These are phyloP conservation scores for Dicentrarchus labrax DNA, from an alignment of 2,113 vertebrate genomes.

Conservation along the genomic window DNA sequence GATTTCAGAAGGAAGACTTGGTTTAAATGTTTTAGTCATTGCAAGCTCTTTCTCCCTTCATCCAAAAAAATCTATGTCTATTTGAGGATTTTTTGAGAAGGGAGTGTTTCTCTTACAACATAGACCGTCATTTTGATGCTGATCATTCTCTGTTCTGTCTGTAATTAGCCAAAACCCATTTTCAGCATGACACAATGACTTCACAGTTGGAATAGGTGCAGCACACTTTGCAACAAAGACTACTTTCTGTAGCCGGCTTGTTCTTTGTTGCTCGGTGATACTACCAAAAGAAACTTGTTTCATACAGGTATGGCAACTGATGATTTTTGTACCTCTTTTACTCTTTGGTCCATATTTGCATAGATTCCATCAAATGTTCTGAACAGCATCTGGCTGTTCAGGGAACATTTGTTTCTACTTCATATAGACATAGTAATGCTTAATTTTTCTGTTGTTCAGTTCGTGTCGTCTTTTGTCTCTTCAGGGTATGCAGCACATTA, in stretches of 20 bases:
- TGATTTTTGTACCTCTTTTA: neutral
- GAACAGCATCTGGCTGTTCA: neutral
- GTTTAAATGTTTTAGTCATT: neutral
- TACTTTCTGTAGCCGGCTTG: neutral
- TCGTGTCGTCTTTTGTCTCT: neutral
- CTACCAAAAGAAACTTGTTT: constrained; percentile 5
- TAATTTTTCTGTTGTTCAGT: neutral
- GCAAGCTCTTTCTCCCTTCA: neutral
- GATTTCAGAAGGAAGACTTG: neutral
- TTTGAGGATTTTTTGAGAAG: neutral
- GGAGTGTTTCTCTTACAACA: neutral
- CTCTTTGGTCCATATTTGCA: neutral
- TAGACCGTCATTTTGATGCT: constrained; percentile 4
- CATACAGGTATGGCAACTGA: constrained; percentile 48
- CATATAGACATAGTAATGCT: neutral
- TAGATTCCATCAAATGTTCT: constrained; percentile 4
- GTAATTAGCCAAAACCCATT: constrained; percentile 46
- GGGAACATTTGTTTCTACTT: neutral
- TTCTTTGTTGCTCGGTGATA: constrained; percentile 4
- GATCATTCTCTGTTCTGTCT: constrained; percentile 37
- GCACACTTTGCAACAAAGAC: constrained; percentile 1
- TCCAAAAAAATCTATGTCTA: neutral
- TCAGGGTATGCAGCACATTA: neutral
- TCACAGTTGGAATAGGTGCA: constrained; percentile 41
- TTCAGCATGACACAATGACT: constrained; percentile 44